Percentiles rank a stretch among this genome's conserved stretches.
Conservation (phyloP, 2,888 invertebrate genomes). For the Uloborus plumipes region DNA sequence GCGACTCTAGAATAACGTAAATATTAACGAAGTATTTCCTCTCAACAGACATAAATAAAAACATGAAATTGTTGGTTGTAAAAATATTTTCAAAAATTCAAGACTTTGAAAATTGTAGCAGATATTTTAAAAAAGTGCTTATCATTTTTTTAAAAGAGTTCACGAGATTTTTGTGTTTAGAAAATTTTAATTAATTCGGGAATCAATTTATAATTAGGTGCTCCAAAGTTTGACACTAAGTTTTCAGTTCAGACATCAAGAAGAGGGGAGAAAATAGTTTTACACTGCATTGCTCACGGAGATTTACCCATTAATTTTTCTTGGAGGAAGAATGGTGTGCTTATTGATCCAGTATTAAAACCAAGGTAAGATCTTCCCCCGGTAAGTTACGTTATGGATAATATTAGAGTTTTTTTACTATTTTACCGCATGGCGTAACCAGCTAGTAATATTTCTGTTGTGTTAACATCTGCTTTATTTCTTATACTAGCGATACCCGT, state of each 20-base stretch:
- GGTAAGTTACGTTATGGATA: no score
- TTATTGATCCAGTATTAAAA: constrained; percentile 34
- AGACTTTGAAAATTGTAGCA: not conserved
- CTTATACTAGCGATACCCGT: no score
- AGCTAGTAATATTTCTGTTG: no score
- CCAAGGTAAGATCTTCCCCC: constrained; percentile 33
- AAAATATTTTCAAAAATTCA: not conserved
- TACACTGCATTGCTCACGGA: constrained; percentile 51
- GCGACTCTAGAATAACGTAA: no score
- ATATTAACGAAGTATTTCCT: no score
- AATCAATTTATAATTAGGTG: constrained; percentile 15
- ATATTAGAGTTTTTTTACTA: no score
- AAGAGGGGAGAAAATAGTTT: constrained; percentile 39
- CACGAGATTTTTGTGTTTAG: not conserved
- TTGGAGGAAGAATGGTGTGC: constrained; percentile 64
- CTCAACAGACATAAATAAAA: no score
- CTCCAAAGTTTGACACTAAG: constrained; percentile 50
- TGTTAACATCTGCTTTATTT: no score
- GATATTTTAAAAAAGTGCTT: no score
- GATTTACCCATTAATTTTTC: constrained; percentile 65
- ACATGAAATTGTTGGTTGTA: no score
- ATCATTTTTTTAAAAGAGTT: no score
- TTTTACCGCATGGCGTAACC: no score
- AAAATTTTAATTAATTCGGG: not conserved
- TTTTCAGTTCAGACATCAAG: constrained; percentile 31